phyloP scores from a whole-genome alignment of 2,113 vertebrate genomes.

The Fukomys damarensis region DNA sequence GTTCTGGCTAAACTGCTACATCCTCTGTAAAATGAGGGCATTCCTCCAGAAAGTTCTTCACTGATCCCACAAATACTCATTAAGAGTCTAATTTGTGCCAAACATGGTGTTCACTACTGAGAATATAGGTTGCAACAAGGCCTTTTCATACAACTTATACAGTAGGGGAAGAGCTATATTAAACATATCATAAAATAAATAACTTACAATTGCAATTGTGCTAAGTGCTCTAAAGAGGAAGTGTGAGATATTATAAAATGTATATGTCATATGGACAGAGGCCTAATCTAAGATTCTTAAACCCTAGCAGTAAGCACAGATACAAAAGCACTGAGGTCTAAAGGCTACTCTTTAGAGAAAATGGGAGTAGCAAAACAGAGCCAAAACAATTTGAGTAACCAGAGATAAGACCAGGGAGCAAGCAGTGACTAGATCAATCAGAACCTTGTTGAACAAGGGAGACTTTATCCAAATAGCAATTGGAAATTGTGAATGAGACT shows the following conservation, averaged over 20 bases:
- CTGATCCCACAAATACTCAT: constrained; percentile 4
- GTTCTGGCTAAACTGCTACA: background rate
- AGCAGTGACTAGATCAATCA: background rate
- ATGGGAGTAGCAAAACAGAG: background rate
- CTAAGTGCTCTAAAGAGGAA: background rate
- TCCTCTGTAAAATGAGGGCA: background rate
- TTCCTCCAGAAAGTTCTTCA: constrained; percentile 18
- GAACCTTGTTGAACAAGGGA: background rate
- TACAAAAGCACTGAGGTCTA: background rate
- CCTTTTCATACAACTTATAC: background rate
- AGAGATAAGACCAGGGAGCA: background rate
- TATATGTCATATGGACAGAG: background rate
- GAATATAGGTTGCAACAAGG: background rate
- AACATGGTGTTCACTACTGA: background rate
- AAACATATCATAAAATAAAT: background rate
- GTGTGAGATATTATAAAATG: background rate
- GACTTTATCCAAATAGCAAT: background rate
- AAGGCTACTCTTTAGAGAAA: background rate
- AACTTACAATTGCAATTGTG: background rate
- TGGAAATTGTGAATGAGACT: background rate
- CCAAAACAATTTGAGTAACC: background rate
- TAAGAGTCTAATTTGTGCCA: background rate
- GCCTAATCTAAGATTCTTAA: background rate
- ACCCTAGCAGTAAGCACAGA: background rate
- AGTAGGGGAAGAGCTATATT: background rate